These are phyloP conservation scores for Rhingia campestris DNA, from an alignment of 2,888 invertebrate species.

Conservation along the genomic window DNA sequence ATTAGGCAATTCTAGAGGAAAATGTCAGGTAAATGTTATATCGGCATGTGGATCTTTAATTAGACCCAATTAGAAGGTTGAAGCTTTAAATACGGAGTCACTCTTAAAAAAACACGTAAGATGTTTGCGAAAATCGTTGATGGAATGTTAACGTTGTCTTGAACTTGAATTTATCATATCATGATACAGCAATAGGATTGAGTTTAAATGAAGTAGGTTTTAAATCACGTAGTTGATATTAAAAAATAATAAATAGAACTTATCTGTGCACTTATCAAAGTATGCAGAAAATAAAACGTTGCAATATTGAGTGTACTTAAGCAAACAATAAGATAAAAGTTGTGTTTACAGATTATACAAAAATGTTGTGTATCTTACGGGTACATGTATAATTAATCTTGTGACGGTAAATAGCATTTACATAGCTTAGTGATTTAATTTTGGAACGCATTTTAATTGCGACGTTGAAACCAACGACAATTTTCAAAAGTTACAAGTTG, in stretches of 20 bases:
- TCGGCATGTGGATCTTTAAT: not conserved
- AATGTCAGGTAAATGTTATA: not conserved
- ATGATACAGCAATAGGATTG: not conserved
- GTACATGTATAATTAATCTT: too few relatives aligned
- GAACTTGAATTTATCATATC: not conserved
- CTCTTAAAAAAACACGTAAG: too few relatives aligned
- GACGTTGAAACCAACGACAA: too few relatives aligned
- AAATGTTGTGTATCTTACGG: not conserved
- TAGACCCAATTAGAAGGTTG: not conserved
- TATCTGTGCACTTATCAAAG: slow-evolving; percentile 13
- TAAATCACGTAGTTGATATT: not conserved
- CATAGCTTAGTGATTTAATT: too few relatives aligned
- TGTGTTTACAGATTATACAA: not conserved
- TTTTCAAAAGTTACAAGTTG: too few relatives aligned
- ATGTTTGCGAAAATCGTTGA: too few relatives aligned
- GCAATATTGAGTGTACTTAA: not conserved
- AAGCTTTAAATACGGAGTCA: too few relatives aligned
- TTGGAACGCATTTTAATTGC: too few relatives aligned
- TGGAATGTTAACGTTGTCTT: not conserved
- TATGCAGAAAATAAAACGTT: not conserved
- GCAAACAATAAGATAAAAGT: not conserved
- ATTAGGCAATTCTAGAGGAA: not conserved
- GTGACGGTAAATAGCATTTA: too few relatives aligned
- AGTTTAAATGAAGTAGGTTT: not conserved
- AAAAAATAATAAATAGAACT: not conserved